Evolutionary conservation across 2,888 invertebrate genomes (phyloP).

Genomic region (Heteropelma amictum): DNA sequence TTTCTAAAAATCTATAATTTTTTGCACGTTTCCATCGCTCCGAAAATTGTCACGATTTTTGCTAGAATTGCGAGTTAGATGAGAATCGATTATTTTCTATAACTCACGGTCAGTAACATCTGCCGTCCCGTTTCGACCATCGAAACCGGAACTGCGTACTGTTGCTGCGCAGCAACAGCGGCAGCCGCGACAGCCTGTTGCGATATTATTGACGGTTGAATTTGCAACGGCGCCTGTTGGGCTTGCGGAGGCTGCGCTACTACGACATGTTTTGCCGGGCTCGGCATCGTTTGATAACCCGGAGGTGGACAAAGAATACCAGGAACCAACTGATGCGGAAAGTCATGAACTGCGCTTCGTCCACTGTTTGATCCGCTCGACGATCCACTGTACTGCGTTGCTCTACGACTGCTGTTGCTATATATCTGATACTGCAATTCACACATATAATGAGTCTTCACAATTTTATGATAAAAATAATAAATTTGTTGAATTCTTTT

Average conservation of each 20-base stretch:
- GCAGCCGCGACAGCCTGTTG: constrained; percentile 84
- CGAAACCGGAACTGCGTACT: constrained; percentile 93
- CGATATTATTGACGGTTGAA: constrained; percentile 88
- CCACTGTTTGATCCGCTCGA: constrained; percentile 79
- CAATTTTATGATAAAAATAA: no score
- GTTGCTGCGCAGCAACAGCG: constrained; percentile 86
- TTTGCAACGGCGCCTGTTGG: constrained; percentile 85
- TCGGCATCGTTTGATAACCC: constrained; percentile 89
- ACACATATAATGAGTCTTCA: no score
- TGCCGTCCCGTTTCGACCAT: constrained; percentile 93
- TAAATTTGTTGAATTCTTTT: no score
- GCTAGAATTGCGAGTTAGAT: no score
- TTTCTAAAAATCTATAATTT: no score
- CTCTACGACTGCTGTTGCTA: constrained; percentile 81
- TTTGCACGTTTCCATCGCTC: neutral
- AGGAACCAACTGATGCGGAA: constrained; percentile 95
- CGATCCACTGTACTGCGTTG: constrained; percentile 82
- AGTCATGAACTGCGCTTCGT: constrained; percentile 81
- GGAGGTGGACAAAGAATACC: constrained; percentile 93
- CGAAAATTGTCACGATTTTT: neutral
- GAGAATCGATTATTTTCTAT: neutral
- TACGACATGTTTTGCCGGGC: constrained; percentile 85
- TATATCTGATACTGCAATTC: constrained; percentile 88
- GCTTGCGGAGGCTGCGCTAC: constrained; percentile 82
- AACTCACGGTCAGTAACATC: constrained; percentile 85